These are phyloP conservation scores for Hesperophylax magnus DNA, from an alignment of 1,140 invertebrate species.

Conservation along the genomic window DNA sequence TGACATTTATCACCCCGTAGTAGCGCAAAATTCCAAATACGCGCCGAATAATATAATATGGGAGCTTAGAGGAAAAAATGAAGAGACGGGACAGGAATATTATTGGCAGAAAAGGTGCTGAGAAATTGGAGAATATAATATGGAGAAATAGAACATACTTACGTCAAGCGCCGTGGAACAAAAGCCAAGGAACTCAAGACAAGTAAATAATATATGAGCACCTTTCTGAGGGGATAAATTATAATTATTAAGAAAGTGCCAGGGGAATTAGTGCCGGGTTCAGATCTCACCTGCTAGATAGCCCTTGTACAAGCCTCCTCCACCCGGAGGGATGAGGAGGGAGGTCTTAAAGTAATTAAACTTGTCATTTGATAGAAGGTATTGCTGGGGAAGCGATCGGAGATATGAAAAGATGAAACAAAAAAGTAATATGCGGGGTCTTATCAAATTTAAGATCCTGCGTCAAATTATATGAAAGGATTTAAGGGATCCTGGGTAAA, in stretches of 20 bases:
- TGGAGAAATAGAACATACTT: not conserved
- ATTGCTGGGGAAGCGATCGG: too few species aligned
- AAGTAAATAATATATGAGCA: conserved; percentile 15
- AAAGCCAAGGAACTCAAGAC: not conserved
- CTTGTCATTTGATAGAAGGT: not conserved
- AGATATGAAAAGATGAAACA: too few species aligned
- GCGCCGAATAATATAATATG: not conserved
- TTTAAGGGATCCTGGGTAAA: too few species aligned
- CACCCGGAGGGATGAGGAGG: too few species aligned
- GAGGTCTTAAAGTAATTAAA: not conserved
- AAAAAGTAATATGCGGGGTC: too few species aligned
- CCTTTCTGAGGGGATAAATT: not conserved
- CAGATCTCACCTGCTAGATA: conserved; percentile 11
- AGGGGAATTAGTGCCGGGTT: not conserved
- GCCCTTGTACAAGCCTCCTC: not conserved
- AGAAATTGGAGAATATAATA: not conserved
- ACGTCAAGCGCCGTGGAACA: not conserved
- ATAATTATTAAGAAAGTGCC: conserved; percentile 3
- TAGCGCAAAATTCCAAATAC: not conserved
- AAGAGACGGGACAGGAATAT: not conserved
- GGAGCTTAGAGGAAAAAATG: not conserved
- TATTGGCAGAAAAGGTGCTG: not conserved
- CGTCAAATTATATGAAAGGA: too few species aligned
- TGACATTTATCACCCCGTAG: conserved; percentile 5
- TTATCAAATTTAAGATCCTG: too few species aligned